Base-by-base conservation (phyloP, 2,888 invertebrate species). In the Exocentrus adspersus region DNA sequence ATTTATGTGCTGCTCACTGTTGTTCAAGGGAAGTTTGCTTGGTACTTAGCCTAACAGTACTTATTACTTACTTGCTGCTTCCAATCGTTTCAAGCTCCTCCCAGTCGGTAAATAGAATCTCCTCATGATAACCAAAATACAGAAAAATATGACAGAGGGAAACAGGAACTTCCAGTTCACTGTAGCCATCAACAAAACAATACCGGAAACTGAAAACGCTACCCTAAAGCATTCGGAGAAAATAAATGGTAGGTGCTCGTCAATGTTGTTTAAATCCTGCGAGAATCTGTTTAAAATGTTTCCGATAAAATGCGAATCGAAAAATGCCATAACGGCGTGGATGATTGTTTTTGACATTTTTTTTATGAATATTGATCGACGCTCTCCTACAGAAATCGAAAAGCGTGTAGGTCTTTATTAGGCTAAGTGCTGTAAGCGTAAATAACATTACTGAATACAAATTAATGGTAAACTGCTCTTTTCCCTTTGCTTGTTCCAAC, bases 361-460 rank as follows among this genome's bases (percentile, higher is more conserved):
- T n/a, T 64, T 76, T 75, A 62, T 79, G 79, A 3, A 78, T 50
- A 32, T 75, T 78, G 2, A 75, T 70, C 0, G 79, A 79, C 93
- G 85, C 86, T 94, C 87, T 14, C 92, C 90, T 56, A 92, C 94
- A 1, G 91, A 91, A 83, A 94, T 92, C 60, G 91, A 83, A 67
- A 90, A 91, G 0, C 90, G 92, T 37, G 42, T 71, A 74, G 2
- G 69, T 65, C 64, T 69, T 60, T 7, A 64, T 52, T 14, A 75
- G 52, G 14, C 64, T 60, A 7, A 73, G 45, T 17, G 59, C 4
- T 30, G 62, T 54, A n/a, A 69, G 57, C 2, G 60, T 37, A 2
- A 52, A 12, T 32, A 75, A 51, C 66, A 71, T 68, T n/a, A 68
- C 48, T 0, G 75, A 68, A 58, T 72, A 75, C 0, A 71, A 48